Percentiles rank a stretch among this genome's conserved stretches.
phyloP scores from a whole-genome alignment of 2,113 vertebrate genomes.

The Cyphomyrus discorhynchus region DNA sequence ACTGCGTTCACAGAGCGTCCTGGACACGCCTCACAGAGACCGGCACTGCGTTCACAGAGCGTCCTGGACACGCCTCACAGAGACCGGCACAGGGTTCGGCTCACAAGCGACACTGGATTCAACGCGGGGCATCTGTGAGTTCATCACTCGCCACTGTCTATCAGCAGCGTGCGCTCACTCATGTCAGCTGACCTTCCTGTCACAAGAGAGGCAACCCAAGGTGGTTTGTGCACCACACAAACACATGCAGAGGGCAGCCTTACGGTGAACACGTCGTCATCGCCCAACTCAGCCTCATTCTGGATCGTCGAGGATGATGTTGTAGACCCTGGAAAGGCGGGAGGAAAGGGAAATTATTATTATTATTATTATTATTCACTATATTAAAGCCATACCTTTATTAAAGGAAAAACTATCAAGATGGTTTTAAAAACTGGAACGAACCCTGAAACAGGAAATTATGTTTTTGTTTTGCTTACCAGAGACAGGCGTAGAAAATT shows the following conservation, averaged over 20 bases:
- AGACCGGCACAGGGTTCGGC: background rate
- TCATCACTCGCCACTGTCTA: background rate
- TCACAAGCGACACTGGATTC: background rate
- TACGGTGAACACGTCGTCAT: conserved; percentile 90
- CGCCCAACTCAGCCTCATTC: conserved; percentile 83
- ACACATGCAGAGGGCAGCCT: conserved; percentile 40
- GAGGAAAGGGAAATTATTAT: background rate
- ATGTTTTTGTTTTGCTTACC: background rate
- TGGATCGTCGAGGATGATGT: conserved; percentile 87
- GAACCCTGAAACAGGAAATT: background rate
- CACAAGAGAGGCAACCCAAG: background rate
- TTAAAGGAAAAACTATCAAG: background rate
- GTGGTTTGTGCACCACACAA: background rate
- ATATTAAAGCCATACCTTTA: background rate
- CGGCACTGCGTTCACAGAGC: background rate
- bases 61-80: background rate
- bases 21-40: background rate
- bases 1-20: background rate
- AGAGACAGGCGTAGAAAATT: background rate
- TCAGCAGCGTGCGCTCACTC: background rate
- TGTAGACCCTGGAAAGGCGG: conserved; percentile 69
- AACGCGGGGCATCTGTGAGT: background rate
- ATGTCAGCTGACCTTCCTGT: background rate
- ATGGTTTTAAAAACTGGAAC: background rate
- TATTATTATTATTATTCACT: too few relatives aligned